Base-by-base conservation (phyloP, 2,113 vertebrate species). In the Illadopsis cleaveri region DNA sequence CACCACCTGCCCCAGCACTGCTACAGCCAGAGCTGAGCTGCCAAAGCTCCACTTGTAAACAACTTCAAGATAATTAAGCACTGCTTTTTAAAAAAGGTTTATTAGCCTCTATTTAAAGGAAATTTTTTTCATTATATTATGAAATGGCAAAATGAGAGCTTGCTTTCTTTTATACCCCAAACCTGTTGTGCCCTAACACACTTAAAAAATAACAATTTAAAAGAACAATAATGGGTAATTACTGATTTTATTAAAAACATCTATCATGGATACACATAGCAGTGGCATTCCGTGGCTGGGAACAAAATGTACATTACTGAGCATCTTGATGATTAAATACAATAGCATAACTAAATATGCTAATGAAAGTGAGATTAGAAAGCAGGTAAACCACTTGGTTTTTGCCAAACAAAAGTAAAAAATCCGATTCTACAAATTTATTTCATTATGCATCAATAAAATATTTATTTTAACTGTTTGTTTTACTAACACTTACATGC, bases 221-320 rank as follows among this genome's bases (percentile, higher is more conserved):
- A 97, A 90, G 48, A 95, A 84, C 82, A 93, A 94, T 91, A 97
- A 87, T 87, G 85, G 94, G 82, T 96, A 97, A 98, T 98, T 98
- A 97, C 93, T 97, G 96, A 93, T 96, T 98, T 98, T 98, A 98
- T 98, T 98, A 98, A 98, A 98, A 97, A 66, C 92, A 98, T 98
- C 95, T 95, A 97, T 98, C 97, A 96, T n/a, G 76, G 87, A 96
- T 84, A 94, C 89, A 90, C 66, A 91, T 48, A 97, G 93, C 65
- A 69, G 50, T 96, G 76, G 89, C 93, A 97, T 97, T 96, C 85
- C 62, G 84, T 85, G 90, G 62, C 86, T 97, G 93, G 80, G 97
- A 98, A 98, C 88, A 97, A 95, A 98, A 87, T 64, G 80, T 71
- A 77, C 28, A 20, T 88, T 94, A 96, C 64, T 93, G 96, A 97